Base-by-base conservation (phyloP, 2,888 invertebrate species). In the Melanostoma mellinum region DNA sequence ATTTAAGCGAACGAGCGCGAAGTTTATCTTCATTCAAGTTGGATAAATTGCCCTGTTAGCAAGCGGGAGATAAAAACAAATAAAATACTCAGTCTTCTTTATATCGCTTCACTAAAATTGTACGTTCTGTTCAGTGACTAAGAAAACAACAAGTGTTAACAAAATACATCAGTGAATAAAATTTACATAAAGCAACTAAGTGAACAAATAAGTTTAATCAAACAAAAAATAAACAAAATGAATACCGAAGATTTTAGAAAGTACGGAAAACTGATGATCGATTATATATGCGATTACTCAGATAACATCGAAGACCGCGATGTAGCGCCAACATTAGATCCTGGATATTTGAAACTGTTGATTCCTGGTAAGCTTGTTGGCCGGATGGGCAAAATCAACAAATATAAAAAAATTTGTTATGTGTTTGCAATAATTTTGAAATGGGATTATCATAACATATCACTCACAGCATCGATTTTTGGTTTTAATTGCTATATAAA, bases 221-320 rank as follows among this genome's bases (percentile, higher is more conserved):
- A 55, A 80, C 10, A 40, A n/a, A 9, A 52, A 6, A 38, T 35
- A 60, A 55, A 61, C 72, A 91, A 88, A 89, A 96, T 97, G 96
- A 94, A 96, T 91, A 93, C 94, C 10, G 93, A 95, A 87, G 95
- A 95, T 87, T 96, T 97, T 91, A 93, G 96, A 69, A 91, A 92
- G 72, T 93, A 94, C 75, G 96, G 96, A 30, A 95, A 95, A 90
- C 94, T 96, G 89, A 96, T 96, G 95, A 94, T 97, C 80, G 96
- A 97, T 90, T 96, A 95, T 89, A 96, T 97, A 85, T 96, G 96
- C 89, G 92, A 95, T 78, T 97, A 96, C 89, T 92, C 95, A 92
- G 93, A 93, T 82, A 94, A 93, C 75, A 93, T 97, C 69, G 93
- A 93, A 36, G 91, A 93, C 46, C 92, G 95, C 53, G 92, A 95